phyloP scores from a whole-genome alignment of 2,797 vertebrate species.

The Pteronotus mesoamericanus region DNA sequence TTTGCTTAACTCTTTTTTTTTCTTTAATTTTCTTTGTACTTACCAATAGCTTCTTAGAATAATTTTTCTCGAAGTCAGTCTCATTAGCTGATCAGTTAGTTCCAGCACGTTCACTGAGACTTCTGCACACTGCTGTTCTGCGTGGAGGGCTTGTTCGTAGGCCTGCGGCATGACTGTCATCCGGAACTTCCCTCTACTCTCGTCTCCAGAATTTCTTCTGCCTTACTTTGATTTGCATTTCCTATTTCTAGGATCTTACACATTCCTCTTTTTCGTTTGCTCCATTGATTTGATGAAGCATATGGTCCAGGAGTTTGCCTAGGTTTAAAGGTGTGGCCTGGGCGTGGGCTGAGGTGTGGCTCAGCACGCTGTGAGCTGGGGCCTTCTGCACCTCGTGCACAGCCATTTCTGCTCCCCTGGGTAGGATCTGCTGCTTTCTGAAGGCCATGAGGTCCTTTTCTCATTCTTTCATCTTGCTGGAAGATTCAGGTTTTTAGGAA shows the following conservation, averaged over 20 bases:
- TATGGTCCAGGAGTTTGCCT: background rate
- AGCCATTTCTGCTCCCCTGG: background rate
- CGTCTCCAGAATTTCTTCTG: background rate
- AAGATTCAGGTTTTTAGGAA: background rate
- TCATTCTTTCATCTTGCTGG: background rate
- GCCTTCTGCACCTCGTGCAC: no score
- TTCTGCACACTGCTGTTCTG: background rate
- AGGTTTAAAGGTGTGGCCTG: background rate
- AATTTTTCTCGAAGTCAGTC: background rate
- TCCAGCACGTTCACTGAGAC: background rate
- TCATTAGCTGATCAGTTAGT: background rate
- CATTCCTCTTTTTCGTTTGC: background rate
- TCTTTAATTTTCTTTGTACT: background rate
- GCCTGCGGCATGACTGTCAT: background rate
- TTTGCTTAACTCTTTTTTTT: background rate
- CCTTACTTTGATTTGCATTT: background rate
- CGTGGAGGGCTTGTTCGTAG: background rate
- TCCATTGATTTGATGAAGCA: background rate
- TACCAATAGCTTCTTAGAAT: background rate
- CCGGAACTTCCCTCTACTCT: background rate
- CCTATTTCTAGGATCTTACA: background rate
- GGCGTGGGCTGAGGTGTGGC: rapidly evolving
- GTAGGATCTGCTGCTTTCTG: background rate
- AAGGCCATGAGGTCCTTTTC: background rate
- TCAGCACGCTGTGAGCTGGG: background rate